A percentile compares a stretch with the other conserved stretches of the same genome.
Evolutionary conservation across 2,797 vertebrate genomes (phyloP).

Genomic region (Alauda arvensis): DNA sequence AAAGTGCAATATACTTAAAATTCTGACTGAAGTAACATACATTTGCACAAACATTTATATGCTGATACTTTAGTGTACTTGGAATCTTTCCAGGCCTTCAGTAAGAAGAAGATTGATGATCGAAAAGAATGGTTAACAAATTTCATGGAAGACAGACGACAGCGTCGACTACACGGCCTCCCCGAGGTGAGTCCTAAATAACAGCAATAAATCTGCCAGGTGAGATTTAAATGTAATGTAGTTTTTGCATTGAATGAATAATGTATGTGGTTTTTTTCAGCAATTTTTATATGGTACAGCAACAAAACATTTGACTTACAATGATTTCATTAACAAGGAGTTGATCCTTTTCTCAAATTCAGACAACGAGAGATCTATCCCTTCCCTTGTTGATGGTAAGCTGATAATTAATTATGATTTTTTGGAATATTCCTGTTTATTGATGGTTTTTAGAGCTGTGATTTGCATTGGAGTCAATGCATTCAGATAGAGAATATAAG

Average conservation of each 20-base stretch:
- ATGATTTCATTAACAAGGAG: constrained; percentile 99
- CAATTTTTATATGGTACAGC: constrained; percentile 95
- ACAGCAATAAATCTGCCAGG: not conserved
- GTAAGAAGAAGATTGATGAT: constrained; percentile 98
- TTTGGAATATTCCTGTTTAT: not conserved
- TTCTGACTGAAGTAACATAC: not conserved
- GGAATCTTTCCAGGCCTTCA: constrained; percentile 87
- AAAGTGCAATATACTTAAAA: not conserved
- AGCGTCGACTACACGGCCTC: constrained; percentile 92
- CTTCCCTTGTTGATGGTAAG: constrained; percentile 95
- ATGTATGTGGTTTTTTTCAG: constrained; percentile 71
- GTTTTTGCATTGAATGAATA: constrained; percentile 34
- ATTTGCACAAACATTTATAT: not conserved
- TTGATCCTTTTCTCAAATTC: constrained; percentile 98
- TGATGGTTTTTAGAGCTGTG: not conserved
- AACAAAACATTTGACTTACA: constrained; percentile 93
- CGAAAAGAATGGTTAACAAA: constrained; percentile 98
- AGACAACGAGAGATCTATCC: constrained; percentile 97
- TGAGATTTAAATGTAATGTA: not conserved
- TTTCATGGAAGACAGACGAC: constrained; percentile 96
- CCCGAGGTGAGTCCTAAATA: constrained; percentile 83
- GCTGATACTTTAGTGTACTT: constrained; percentile 4
- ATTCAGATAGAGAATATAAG: not conserved
- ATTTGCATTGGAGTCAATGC: not conserved
- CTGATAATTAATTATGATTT: constrained; percentile 18